Evolutionary conservation across 1,140 invertebrate species (phyloP).

Genomic region (Amphibalanus amphitrite): DNA sequence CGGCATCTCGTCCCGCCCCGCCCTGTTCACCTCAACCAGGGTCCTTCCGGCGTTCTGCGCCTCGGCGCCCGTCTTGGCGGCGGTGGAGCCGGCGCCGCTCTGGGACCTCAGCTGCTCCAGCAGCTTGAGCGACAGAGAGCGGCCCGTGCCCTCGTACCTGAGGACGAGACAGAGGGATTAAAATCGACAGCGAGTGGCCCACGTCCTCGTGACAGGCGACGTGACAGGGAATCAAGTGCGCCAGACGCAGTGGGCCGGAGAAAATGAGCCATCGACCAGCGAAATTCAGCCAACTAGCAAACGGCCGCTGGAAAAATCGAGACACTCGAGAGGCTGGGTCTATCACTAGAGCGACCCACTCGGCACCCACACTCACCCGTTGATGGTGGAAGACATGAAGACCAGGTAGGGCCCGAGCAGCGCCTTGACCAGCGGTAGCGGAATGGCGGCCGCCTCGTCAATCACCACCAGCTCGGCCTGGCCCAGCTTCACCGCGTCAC

Average conservation of each 20-base stretch:
- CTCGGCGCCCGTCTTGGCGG: constrained; percentile 12
- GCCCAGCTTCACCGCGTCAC: constrained; percentile 67
- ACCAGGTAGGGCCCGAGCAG: constrained; percentile 85
- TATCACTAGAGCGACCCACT: too few species aligned
- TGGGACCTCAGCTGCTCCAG: constrained; percentile 69
- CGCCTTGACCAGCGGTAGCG: constrained; percentile 76
- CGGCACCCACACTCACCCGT: constrained; percentile 23
- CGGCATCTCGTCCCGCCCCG: too few species aligned
- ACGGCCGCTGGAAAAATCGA: too few species aligned
- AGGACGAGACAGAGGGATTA: too few species aligned
- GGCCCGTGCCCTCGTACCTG: too few species aligned
- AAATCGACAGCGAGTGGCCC: too few species aligned
- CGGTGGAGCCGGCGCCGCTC: constrained; percentile 16
- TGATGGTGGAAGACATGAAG: constrained; percentile 92
- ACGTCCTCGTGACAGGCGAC: too few species aligned
- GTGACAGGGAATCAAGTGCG: too few species aligned
- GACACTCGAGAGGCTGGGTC: too few species aligned
- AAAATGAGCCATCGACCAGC: too few species aligned
- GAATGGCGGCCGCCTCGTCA: constrained; percentile 98
- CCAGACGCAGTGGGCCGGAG: too few species aligned
- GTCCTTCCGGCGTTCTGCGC: constrained; percentile 27
- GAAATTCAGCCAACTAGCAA: too few species aligned
- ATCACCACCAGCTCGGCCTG: constrained; percentile 92
- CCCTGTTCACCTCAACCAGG: constrained; percentile 31
- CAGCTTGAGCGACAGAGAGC: constrained; percentile 87